A percentile compares a stretch with the other conserved stretches of the same genome.
These are phyloP conservation scores for Craniophora ligustri DNA, from an alignment of 2,888 invertebrate species.

Conservation along the genomic window DNA sequence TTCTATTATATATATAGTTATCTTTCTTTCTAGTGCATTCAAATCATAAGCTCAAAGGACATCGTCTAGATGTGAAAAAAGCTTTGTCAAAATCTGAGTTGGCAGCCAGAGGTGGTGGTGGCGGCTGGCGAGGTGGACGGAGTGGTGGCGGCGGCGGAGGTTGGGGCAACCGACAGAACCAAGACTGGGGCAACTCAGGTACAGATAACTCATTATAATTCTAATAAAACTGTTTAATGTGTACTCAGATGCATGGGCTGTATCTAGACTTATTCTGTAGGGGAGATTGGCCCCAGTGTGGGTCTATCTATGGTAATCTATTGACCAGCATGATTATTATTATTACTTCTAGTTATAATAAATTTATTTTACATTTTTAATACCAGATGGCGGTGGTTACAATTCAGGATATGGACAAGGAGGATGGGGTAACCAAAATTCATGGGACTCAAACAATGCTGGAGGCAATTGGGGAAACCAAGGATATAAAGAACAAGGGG, in stretches of 20 bases:
- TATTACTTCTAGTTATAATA: no score
- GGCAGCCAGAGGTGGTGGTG: slow-evolving; percentile 83
- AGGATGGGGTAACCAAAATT: slow-evolving; percentile 86
- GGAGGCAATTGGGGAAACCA: slow-evolving; percentile 82
- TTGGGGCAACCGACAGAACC: slow-evolving; percentile 62
- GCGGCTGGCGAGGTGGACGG: slow-evolving; percentile 75
- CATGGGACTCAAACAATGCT: slow-evolving; percentile 81
- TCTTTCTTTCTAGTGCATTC: slow-evolving; percentile 89
- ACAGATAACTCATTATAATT: no score
- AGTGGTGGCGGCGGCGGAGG: slow-evolving; percentile 80
- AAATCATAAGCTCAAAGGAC: slow-evolving; percentile 94
- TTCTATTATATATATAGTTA: no score
- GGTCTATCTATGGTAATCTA: no score
- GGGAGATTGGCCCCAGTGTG: no score
- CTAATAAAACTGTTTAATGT: no score
- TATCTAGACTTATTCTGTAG: no score
- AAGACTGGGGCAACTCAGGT: slow-evolving; percentile 86
- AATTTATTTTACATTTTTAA: no score
- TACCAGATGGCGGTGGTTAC: slow-evolving; percentile 64
- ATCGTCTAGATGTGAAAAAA: slow-evolving; percentile 97
- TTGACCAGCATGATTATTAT: no score
- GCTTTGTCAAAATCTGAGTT: slow-evolving; percentile 96
- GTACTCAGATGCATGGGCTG: no score
- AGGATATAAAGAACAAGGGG: slow-evolving; percentile 85
- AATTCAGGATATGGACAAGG: slow-evolving; percentile 77